phyloP scores from a whole-genome alignment of 1,140 invertebrate species.

The Drosophila nigrodunni region DNA sequence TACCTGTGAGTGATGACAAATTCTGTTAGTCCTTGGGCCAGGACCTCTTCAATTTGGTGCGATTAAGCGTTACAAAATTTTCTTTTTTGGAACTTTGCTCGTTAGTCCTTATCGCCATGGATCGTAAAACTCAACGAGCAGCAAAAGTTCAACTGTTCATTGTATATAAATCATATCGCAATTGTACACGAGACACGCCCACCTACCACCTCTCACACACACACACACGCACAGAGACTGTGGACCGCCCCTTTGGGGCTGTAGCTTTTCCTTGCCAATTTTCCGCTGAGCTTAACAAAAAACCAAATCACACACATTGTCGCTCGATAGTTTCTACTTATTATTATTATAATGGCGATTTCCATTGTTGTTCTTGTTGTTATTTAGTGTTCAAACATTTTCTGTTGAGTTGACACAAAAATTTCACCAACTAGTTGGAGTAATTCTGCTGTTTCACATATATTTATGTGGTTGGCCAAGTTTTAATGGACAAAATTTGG shows the following conservation, averaged over 20 bases:
- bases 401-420: conserved; percentile 60
- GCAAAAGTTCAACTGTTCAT: conserved; percentile 33
- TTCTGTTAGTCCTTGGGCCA: not conserved
- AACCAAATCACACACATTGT: conserved; percentile 18
- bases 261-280: conserved; percentile 26
- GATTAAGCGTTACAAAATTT: conserved; percentile 24
- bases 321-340: conserved; percentile 42
- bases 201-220: conserved; percentile 1
- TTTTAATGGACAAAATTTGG: conserved; percentile 47
- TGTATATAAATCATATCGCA: conserved; percentile 42
- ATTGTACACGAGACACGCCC: conserved; percentile 38
- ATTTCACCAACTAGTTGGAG: conserved; percentile 13
- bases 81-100: conserved; percentile 31
- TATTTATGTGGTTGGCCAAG: conserved; percentile 48
- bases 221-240: conserved; percentile 1
- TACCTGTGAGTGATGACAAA: conserved; percentile 37
- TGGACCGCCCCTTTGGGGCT: conserved; percentile 7
- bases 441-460: conserved; percentile 22
- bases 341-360: conserved; percentile 28
- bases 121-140: conserved; percentile 45
- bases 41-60: conserved; percentile 14
- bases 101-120: conserved; percentile 41
- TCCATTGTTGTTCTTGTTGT: conserved; percentile 19
- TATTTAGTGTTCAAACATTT: conserved; percentile 44
- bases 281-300: conserved; percentile 46